Base-by-base conservation (phyloP, 2,797 vertebrate genomes). In the Brotula barbata region DNA sequence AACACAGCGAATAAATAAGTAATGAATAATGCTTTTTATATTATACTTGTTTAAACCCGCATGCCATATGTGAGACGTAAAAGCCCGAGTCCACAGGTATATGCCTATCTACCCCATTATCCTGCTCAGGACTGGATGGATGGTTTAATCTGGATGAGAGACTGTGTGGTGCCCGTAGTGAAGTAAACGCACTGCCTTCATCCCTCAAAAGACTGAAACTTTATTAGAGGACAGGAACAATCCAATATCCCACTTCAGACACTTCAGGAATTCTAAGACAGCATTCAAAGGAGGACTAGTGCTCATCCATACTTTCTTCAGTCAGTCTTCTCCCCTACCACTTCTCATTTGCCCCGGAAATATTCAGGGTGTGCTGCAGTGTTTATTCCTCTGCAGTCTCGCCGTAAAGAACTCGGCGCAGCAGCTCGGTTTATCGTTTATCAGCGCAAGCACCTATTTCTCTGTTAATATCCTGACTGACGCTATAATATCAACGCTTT, bases 231-330 rank as follows among this genome's bases (percentile, higher is more conserved):
- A 71, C 43, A 58, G 59, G 40, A 69, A 75, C 59, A 63, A 74
- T 77, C 55, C 56, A 81, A 78, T 64, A 71, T 68, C 55, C 15
- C 33, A 28, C 58, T 59, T 64, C 31, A 63, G 44, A 73, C 43
- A 60, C 45, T 71, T 51, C 1, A 41, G 31, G 40, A 71, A 28
- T 62, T 69, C 28, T 73, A 56, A 46, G 57, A 65, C 42, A 67
- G 48, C 33, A 66, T 55, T 70, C 5, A 56, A 71, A 60, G 34
- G 46, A 57, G 1, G 17, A 58, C 48, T 58, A 33, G 15, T 43
- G 39, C 60, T 51, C 45, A 50, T 72, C 67, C 72, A 9, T 54
- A 63, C 55, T 12, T 10, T 25, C 19, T 48, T 49, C 44, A 7
- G 20, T 23, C 16, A 62, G 58, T 21, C 31, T 45, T 73, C 62